phyloP scores from a whole-genome alignment of 2,888 invertebrate genomes.

The Keiferia lycopersicella region DNA sequence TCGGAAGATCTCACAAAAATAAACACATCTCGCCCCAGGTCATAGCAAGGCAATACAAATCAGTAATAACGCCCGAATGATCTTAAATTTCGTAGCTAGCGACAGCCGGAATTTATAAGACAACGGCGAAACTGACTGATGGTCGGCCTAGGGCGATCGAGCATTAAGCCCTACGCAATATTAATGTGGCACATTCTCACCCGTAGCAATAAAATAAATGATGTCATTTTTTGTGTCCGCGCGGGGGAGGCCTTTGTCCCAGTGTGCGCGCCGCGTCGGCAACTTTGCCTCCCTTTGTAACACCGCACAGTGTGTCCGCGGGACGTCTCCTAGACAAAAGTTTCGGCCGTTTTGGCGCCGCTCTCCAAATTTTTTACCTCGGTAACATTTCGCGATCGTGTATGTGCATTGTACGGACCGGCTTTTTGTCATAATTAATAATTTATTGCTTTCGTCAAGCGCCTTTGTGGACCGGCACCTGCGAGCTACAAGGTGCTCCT shows the following conservation, averaged over 20 bases:
- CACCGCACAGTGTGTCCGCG: conserved; percentile 58
- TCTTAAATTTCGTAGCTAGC: conserved; percentile 22
- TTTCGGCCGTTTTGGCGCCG: conserved; percentile 79
- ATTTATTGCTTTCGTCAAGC: conserved; percentile 74
- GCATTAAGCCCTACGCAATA: conserved; percentile 75
- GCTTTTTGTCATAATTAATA: conserved; percentile 78
- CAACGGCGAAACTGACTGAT: conserved; percentile 49
- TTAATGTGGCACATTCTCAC: conserved; percentile 78
- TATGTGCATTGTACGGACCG: conserved; percentile 58
- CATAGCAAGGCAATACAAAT: not conserved
- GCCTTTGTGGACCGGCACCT: conserved; percentile 67
- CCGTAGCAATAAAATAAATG: conserved; percentile 80
- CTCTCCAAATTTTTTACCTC: conserved; percentile 55
- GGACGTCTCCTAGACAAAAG: conserved; percentile 75
- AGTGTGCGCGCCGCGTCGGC: conserved; percentile 61
- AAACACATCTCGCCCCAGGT: conserved; percentile 4
- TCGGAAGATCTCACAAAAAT: not conserved
- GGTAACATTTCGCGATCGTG: conserved; percentile 57
- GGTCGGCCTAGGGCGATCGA: conserved; percentile 70
- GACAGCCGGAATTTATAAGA: conserved; percentile 32
- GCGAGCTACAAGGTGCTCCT: conserved; percentile 70
- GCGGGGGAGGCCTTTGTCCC: conserved; percentile 70
- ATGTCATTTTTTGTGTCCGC: conserved; percentile 80
- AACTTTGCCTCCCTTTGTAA: conserved; percentile 61
- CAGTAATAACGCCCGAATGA: conserved; percentile 9